Evolutionary conservation across 2,888 invertebrate species (phyloP), one percentile per base, ranked within the genome.

Genomic region (Eupithecia subumbrata): DNA sequence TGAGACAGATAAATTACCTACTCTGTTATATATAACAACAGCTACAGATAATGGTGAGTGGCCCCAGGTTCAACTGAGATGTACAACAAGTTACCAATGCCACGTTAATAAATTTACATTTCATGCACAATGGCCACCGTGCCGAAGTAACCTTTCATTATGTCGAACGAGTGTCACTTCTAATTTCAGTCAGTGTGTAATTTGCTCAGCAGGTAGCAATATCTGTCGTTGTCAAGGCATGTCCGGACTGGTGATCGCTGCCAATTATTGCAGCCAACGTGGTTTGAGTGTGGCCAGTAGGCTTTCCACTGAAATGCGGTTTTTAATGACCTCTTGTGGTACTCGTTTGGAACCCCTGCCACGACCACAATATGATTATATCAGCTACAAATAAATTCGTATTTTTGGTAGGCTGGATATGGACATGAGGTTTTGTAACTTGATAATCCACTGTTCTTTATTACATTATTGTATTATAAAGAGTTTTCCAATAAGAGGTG

Each of bases 201-300:
- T 79, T 79, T 79, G 74, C 76, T 52, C 76, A 79, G 76, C 79
- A 78, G 76, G 73, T 80, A 81, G 81, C 82, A 81, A 81, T 81
- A 78, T 80, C 78, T 81, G 84, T 81, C 79, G 75, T 72, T 79
- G 75, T 79, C 80, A 79, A 60, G 73, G 64, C 72, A 74, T 78
- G 79, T 73, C 75, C 77, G 72, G 66, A 76, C 40, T 52, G 66
- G 64, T 73, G 66, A 78, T 77, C 60, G 70, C 66, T 71, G 68
- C 79, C 83, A 79, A 82, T 83, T 83, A 81, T 80, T 79, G 70
- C 77, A 72, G 78, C 74, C 25, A 77, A 73, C 64, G 63, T 56
- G 72, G 63, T 56, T 72, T 22, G 63, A 45, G 25, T 34, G 69
- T 71, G 71, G 69, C 37, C 56, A 66, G 12, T 70, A 22, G 64